Percentiles rank a stretch among this genome's conserved stretches.
phyloP scores from a whole-genome alignment of 2,888 invertebrate species.

The Sacculina carcini region DNA sequence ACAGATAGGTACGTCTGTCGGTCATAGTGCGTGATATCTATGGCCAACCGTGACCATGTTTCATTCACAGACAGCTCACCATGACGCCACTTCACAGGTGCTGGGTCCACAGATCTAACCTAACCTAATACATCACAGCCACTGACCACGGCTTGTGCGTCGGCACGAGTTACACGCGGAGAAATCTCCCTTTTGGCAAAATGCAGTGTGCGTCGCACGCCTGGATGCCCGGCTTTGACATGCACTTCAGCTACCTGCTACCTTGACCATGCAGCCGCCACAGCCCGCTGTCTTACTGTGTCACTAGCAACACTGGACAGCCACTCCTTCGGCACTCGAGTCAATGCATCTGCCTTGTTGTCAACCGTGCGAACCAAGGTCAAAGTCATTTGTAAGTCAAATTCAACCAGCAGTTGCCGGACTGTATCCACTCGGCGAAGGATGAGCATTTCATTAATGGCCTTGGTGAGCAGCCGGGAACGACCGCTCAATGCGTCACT shows the following conservation, averaged over 20 bases:
- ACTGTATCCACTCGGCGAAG: neutral
- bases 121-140: too few relatives aligned
- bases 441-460: constrained; percentile 3
- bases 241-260: neutral
- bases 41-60: neutral
- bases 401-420: neutral
- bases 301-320: neutral
- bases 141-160: too few relatives aligned
- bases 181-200: too few relatives aligned
- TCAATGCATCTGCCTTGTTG: constrained; percentile 5
- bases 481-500: neutral
- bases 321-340: constrained; percentile 5
- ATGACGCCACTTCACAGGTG: constrained; percentile 1
- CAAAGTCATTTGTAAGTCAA: neutral
- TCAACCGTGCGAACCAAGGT: neutral
- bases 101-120: neutral
- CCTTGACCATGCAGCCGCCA: neutral
- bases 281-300: neutral
- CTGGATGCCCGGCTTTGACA: neutral
- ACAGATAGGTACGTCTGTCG: neutral
- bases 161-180: too few relatives aligned
- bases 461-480: constrained; percentile 2
- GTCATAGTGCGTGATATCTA: neutral
- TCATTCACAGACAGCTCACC: neutral
- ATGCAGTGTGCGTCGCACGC: too few relatives aligned